Evolutionary conservation across 2,113 vertebrate species (phyloP).

Genomic region (Notarius quadriscutis): DNA sequence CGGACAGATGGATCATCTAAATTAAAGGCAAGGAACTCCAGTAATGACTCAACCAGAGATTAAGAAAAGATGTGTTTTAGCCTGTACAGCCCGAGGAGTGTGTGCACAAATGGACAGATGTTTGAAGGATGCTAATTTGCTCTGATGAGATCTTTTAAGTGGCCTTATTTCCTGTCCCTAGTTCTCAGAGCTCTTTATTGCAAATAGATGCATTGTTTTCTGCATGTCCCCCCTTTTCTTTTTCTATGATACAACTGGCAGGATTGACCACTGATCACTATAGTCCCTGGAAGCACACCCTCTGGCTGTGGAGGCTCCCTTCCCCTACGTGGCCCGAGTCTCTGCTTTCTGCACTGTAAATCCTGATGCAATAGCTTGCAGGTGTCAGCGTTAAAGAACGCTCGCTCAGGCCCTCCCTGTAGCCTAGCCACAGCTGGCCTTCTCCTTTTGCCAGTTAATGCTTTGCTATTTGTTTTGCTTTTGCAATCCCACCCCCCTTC

Average conservation of each 20-base stretch:
- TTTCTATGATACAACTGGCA: neutral
- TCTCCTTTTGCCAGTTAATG: constrained; percentile 83
- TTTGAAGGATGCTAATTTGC: constrained; percentile 56
- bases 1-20: constrained; percentile 47
- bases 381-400: constrained; percentile 97
- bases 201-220: constrained; percentile 65
- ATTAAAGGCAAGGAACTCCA: constrained; percentile 54
- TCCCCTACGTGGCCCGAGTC: constrained; percentile 77
- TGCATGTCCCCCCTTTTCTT: constrained; percentile 48
- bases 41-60: constrained; percentile 51
- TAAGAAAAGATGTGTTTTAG: constrained; percentile 58
- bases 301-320: neutral
- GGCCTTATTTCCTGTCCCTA: constrained; percentile 78
- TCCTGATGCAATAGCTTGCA: constrained; percentile 98
- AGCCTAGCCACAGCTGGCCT: constrained; percentile 88
- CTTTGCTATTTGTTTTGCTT: constrained; percentile 74
- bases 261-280: constrained; percentile 19
- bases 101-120: constrained; percentile 62
- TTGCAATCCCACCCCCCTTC: constrained; percentile 64
- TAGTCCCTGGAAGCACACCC: constrained; percentile 18
- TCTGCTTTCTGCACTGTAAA: constrained; percentile 87
- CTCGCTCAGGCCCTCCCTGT: constrained; percentile 82
- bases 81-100: constrained; percentile 52
- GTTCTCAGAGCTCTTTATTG: constrained; percentile 78
- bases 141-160: constrained; percentile 67